Percentiles rank a stretch among this genome's conserved stretches.
These are phyloP conservation scores for Phymanthus crucifer DNA, from an alignment of 92 coral and sea anemone species.

Conservation along the genomic window DNA sequence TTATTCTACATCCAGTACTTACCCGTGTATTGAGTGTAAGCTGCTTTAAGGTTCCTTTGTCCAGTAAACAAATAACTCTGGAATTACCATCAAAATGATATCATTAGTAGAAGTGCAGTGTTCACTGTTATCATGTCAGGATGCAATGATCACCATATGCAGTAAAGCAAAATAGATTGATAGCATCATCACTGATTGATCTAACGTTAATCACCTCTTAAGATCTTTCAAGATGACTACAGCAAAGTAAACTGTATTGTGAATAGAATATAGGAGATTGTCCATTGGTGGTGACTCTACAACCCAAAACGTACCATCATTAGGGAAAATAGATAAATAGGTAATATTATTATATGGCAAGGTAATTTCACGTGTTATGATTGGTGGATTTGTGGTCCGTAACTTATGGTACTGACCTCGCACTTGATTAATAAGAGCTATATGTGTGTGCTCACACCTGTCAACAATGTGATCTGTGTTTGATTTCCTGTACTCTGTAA, in stretches of 20 bases:
- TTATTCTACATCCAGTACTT: conserved; percentile 21
- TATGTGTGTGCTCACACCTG: too few species aligned
- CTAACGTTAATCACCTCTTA: conserved; percentile 49
- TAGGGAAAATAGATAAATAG: too few species aligned
- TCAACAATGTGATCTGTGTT: too few species aligned
- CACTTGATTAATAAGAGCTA: too few species aligned
- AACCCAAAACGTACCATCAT: neutral
- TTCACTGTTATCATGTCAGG: too few species aligned
- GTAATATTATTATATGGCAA: too few species aligned
- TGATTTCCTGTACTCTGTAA: too few species aligned
- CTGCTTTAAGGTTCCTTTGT: conserved; percentile 84
- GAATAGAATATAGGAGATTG: conserved; percentile 67
- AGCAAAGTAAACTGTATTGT: conserved; percentile 83
- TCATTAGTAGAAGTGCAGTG: too few species aligned
- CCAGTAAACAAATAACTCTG: conserved; percentile 70
- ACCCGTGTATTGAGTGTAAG: conserved; percentile 91
- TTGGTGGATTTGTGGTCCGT: too few species aligned
- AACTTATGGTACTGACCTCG: too few species aligned
- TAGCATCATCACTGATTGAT: neutral
- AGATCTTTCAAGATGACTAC: conserved; percentile 70
- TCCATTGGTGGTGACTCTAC: conserved; percentile 29
- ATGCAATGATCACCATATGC: too few species aligned
- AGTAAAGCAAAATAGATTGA: conserved; percentile 3
- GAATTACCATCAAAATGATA: neutral
- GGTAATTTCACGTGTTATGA: too few species aligned